Percentiles rank a stretch among this genome's conserved stretches.
Conservation (phyloP, 2,888 invertebrate species). For the Xestia rhomboidea region DNA sequence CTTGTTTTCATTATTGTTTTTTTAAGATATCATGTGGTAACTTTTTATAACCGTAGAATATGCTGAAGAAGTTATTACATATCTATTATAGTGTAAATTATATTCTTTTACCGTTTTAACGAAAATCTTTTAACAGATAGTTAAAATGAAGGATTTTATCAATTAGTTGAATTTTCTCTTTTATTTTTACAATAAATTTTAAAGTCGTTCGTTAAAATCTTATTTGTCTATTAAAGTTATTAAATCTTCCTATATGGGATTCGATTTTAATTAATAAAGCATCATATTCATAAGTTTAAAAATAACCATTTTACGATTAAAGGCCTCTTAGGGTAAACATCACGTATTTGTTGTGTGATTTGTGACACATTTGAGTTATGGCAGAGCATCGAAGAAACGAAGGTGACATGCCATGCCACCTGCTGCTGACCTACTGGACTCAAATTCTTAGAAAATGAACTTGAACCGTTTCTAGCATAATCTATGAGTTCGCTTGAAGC, state of each 20-base stretch:
- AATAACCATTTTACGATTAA: slow-evolving; percentile 25
- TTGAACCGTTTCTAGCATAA: slow-evolving; percentile 16
- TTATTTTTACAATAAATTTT: background rate
- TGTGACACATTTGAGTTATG: slow-evolving; percentile 32
- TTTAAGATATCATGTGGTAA: background rate
- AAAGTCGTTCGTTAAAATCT: slow-evolving; percentile 1
- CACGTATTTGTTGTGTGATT: slow-evolving; percentile 35
- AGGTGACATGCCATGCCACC: slow-evolving; percentile 18
- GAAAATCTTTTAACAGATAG: background rate
- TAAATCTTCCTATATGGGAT: background rate
- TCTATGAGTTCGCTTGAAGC: background rate
- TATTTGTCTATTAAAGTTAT: slow-evolving; percentile 18
- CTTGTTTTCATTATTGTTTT: slow-evolving; percentile 32
- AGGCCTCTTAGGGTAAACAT: slow-evolving; percentile 33
- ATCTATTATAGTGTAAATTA: background rate
- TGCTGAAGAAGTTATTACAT: background rate
- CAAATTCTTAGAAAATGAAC: slow-evolving; percentile 34
- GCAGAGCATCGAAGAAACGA: slow-evolving; percentile 31
- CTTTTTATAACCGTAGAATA: background rate
- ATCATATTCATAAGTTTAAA: background rate
- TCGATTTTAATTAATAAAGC: background rate
- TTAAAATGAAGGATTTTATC: background rate
- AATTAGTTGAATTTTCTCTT: background rate
- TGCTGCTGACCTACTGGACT: slow-evolving; percentile 17
- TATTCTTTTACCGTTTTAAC: slow-evolving; percentile 9